Evolutionary conservation across 2,797 vertebrate species (phyloP).

Genomic region (Peromyscus attwateri): DNA sequence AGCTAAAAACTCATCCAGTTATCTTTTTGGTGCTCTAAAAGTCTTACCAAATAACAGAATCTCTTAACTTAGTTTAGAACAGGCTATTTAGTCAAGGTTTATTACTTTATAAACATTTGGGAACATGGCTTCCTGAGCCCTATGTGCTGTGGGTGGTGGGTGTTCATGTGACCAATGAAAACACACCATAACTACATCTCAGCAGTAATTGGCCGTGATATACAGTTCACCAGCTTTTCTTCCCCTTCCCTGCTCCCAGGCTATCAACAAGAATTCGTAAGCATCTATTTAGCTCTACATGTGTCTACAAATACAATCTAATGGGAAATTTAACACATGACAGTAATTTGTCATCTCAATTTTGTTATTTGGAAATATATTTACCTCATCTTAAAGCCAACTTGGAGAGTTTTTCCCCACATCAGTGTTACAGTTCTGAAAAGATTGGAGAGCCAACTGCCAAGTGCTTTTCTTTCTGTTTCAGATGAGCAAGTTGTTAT

Average conservation of each 20-base stretch:
- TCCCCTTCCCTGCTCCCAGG: not conserved
- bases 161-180: conserved; percentile 3
- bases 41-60: not conserved
- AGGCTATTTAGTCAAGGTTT: not conserved
- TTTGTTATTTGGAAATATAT: conserved; percentile 50
- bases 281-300: not conserved
- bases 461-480: conserved; percentile 81
- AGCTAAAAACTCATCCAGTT: conserved; percentile 3
- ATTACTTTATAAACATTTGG: conserved; percentile 29
- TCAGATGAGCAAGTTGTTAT: conserved; percentile 97
- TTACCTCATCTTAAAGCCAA: conserved; percentile 46
- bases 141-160: not conserved
- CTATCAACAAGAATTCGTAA: not conserved
- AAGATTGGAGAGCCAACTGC: conserved; percentile 60
- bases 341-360: not conserved
- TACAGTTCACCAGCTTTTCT: not conserved
- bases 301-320: conserved; percentile 12
- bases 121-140: not conserved
- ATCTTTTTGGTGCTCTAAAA: not conserved
- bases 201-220: not conserved
- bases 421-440: conserved; percentile 58
- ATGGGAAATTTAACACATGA: conserved; percentile 1
- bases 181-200: not conserved
- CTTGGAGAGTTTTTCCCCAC: conserved; percentile 46
- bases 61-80: conserved; percentile 12